Evolutionary conservation across 2,888 invertebrate species (phyloP), one percentile per base, ranked within the genome.

Genomic region (Chydorus sphaericus): DNA sequence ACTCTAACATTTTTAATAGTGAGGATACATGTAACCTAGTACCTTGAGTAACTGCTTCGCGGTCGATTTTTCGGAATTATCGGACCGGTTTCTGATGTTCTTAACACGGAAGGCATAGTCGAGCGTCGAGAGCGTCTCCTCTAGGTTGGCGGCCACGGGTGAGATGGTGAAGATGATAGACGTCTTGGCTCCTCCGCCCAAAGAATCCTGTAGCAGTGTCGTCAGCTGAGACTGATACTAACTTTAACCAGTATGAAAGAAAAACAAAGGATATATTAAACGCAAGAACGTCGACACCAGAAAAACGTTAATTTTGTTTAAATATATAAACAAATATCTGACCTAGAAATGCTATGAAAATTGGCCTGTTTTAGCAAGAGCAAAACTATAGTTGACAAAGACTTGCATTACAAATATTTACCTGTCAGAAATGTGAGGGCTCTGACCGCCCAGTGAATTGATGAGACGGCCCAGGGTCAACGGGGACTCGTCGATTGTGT

Each of bases 151-250:
- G 61, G 82, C 80, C 0, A 91, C 85, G 0, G 96, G 93, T 0
- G 93, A 93, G 39, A 97, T 78, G 2, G 96, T 97, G 1, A 96
- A 96, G 61, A 98, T 96, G 62, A 98, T 91, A 0, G 92, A 91
- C 0, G 97, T 98, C 71, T 96, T 97, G 0, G 97, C 96, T 28
- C 87, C 78, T 0, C 97, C 97, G 18, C 97, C 97, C 4, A 98
- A 76, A 2, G 94, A 94, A 66, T 98, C 97, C 73, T 93, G 92
- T 0, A 98, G 73, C 58, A 98, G 78, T 23, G 97, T 79, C 0
- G 97, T 98, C 57, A 98, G 71, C 68, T 98, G 98, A 0, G 96
- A 96, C 69, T 97, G 96, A 61, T 85, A 69, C 8, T 66, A 65
- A 62, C 26, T 58, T 48, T 49, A 53, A 49, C 1, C 36, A 33